Conservation (phyloP, 2,888 invertebrate species). For the Parnassius mnemosyne region DNA sequence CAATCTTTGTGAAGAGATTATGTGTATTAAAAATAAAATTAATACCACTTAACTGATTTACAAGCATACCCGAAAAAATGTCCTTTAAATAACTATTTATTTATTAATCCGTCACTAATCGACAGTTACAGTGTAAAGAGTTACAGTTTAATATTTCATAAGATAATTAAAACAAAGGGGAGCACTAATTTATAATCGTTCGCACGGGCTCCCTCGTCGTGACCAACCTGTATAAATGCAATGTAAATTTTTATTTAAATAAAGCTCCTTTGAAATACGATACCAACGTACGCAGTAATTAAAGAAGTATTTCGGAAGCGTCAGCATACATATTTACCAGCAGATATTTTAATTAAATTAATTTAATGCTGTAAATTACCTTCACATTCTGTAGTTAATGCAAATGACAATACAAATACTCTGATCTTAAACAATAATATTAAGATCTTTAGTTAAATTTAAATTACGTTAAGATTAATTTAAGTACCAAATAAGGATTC, state of each 20-base stretch:
- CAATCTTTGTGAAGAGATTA: too few relatives aligned
- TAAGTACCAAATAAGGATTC: too few relatives aligned
- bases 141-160: constrained; percentile 16
- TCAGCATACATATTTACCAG: constrained; percentile 28
- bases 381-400: not conserved
- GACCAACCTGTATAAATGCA: constrained; percentile 29
- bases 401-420: not conserved
- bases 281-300: constrained; percentile 59
- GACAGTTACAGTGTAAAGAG: constrained; percentile 2
- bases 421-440: not conserved
- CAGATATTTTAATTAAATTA: constrained; percentile 26
- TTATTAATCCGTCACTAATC: too few relatives aligned
- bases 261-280: constrained; percentile 59
- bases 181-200: constrained; percentile 17
- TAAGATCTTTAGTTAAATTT: not conserved
- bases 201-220: constrained; percentile 3
- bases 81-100: too few relatives aligned
- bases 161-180: constrained; percentile 20
- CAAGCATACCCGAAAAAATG: too few relatives aligned
- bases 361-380: constrained; percentile 1
- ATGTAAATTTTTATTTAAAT: constrained; percentile 62
- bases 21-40: too few relatives aligned
- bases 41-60: too few relatives aligned
- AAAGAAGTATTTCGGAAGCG: constrained; percentile 43
- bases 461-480: too few relatives aligned